A percentile compares a stretch with the other conserved stretches of the same genome.
Conservation (phyloP, 2,888 invertebrate species). For the Clanis bilineata region DNA sequence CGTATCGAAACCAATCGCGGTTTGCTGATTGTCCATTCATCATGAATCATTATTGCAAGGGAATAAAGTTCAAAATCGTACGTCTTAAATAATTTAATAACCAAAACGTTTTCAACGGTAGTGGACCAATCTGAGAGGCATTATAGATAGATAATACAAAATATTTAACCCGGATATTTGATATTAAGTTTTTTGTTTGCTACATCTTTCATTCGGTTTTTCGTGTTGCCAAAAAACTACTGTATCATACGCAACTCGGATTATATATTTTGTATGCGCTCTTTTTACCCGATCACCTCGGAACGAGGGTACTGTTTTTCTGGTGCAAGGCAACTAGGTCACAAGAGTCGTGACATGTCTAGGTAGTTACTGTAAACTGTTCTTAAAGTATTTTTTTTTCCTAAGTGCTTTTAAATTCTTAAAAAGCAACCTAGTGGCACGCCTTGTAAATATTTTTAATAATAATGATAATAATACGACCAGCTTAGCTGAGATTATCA, state of each 20-base stretch:
- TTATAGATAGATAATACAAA: constrained; percentile 32
- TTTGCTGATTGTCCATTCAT: constrained; percentile 22
- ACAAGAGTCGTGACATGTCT: background rate
- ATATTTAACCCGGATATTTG: constrained; percentile 48
- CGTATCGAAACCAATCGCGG: constrained; percentile 30
- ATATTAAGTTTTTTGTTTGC: constrained; percentile 38
- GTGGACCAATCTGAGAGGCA: constrained; percentile 34
- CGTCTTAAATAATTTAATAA: constrained; percentile 16
- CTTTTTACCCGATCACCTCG: too few species aligned
- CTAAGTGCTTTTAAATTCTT: too few species aligned
- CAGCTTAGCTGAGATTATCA: too few species aligned
- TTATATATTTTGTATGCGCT: background rate
- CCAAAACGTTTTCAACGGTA: constrained; percentile 18
- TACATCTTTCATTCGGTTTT: constrained; percentile 20
- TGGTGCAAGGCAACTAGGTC: background rate
- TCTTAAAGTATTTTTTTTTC: too few species aligned
- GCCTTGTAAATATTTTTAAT: too few species aligned
- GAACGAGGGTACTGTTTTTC: background rate
- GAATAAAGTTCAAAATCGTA: constrained; percentile 41
- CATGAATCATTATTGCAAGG: constrained; percentile 35
- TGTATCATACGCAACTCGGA: constrained; percentile 6
- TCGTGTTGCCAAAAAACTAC: constrained; percentile 15
- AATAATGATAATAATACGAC: too few species aligned
- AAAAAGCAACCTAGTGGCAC: too few species aligned
- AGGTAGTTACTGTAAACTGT: too few species aligned